Percentiles rank a stretch among this genome's conserved stretches.
Conservation (phyloP, 2,797 vertebrate species). For the Crax fasciolata region DNA sequence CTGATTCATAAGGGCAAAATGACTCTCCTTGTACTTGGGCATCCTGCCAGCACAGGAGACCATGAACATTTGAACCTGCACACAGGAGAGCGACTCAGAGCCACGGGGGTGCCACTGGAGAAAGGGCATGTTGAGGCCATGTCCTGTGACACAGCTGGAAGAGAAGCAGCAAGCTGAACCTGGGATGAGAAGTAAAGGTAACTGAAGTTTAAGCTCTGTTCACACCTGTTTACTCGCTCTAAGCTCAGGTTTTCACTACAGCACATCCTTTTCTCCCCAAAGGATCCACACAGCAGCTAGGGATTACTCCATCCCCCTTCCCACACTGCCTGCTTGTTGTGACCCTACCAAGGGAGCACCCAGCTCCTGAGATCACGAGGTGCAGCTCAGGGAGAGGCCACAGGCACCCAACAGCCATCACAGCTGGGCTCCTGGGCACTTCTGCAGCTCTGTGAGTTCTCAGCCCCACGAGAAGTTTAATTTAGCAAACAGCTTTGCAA, state of each 20-base stretch:
- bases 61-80: conserved; percentile 34
- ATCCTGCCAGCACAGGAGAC: not conserved
- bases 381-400: not conserved
- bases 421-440: not conserved
- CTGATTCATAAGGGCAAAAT: conserved; percentile 59
- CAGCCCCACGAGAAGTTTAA: not conserved
- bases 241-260: too few species aligned
- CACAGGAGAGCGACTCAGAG: not conserved
- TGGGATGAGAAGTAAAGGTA: not conserved
- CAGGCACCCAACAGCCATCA: not conserved
- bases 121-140: not conserved
- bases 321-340: not conserved
- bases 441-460: not conserved
- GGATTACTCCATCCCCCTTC: too few species aligned
- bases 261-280: not conserved
- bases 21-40: conserved; percentile 13
- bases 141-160: not conserved
- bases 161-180: not conserved
- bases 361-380: not conserved
- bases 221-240: not conserved
- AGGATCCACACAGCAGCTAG: too few species aligned
- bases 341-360: not conserved
- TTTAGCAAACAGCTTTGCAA: not conserved
- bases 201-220: not conserved
- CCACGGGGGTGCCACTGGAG: accelerated